Conservation (phyloP, 1,140 invertebrate genomes). For the Leptonema lineaticorne region DNA sequence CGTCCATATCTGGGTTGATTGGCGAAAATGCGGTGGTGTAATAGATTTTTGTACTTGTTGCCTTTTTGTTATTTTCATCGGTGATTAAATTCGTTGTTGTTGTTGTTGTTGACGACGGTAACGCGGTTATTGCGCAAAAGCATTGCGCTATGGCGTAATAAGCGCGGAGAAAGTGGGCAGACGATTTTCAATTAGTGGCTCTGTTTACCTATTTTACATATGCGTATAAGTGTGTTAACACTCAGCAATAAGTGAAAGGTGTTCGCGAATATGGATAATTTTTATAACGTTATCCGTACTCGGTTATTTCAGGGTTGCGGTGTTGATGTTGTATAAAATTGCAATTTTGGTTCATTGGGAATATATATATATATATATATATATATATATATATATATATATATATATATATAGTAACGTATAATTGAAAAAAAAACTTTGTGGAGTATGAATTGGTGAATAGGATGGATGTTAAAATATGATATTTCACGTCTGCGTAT, state of each 20-base stretch:
- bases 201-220: background rate
- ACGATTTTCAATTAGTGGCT: slow-evolving; percentile 17
- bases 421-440: too few species aligned
- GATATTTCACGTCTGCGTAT: too few species aligned
- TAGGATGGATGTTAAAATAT: too few species aligned
- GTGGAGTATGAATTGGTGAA: too few species aligned
- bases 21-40: slow-evolving; percentile 19
- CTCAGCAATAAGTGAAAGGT: slow-evolving; percentile 2
- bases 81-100: too few species aligned
- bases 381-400: background rate
- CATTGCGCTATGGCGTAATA: background rate
- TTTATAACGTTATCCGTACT: background rate
- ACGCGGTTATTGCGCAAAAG: slow-evolving; percentile 7
- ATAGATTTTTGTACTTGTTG: too few species aligned
- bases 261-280: background rate
- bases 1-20: slow-evolving; percentile 14
- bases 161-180: slow-evolving; percentile 12
- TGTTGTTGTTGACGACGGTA: too few species aligned
- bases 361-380: background rate
- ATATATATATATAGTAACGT: too few species aligned
- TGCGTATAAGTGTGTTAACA: background rate
- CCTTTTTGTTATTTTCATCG: too few species aligned
- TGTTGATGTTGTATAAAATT: background rate
- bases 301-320: background rate
- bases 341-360: background rate